Evolutionary conservation across 2,797 vertebrate species (phyloP).

Genomic region (Rhincodon typus): DNA sequence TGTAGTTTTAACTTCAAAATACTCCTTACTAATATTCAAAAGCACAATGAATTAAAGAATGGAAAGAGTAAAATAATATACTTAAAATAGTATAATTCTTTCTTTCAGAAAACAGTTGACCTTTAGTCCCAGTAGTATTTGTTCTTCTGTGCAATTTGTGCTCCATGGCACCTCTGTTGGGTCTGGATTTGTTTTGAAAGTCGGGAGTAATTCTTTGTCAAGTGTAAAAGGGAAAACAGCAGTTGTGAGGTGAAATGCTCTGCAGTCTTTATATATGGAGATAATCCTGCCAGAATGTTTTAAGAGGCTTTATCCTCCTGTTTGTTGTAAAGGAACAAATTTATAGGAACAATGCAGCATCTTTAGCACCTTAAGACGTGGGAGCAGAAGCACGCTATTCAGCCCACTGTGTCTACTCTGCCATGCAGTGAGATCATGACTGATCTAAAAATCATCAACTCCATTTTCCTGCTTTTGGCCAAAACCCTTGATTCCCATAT

Average conservation of each 20-base stretch:
- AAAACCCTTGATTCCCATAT: no score
- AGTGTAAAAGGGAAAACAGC: background rate
- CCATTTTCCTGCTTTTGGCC: no score
- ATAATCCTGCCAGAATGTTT: background rate
- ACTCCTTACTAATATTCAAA: background rate
- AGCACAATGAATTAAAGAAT: background rate
- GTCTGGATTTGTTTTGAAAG: background rate
- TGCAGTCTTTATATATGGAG: background rate
- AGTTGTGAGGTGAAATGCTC: background rate
- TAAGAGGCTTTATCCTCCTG: background rate
- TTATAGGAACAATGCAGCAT: background rate
- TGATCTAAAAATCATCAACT: no score
- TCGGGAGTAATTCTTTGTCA: background rate
- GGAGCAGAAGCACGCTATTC: no score
- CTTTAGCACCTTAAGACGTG: background rate
- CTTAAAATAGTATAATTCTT: background rate
- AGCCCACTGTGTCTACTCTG: no score
- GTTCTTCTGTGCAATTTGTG: background rate
- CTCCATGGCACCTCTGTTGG: background rate
- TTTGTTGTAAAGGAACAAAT: background rate
- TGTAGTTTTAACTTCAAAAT: background rate
- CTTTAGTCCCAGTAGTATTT: background rate
- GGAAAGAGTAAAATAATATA: background rate
- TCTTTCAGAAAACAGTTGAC: background rate
- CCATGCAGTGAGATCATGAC: no score